phyloP scores from a whole-genome alignment of 2,888 invertebrate species.

The Andricus quercusramuli region DNA sequence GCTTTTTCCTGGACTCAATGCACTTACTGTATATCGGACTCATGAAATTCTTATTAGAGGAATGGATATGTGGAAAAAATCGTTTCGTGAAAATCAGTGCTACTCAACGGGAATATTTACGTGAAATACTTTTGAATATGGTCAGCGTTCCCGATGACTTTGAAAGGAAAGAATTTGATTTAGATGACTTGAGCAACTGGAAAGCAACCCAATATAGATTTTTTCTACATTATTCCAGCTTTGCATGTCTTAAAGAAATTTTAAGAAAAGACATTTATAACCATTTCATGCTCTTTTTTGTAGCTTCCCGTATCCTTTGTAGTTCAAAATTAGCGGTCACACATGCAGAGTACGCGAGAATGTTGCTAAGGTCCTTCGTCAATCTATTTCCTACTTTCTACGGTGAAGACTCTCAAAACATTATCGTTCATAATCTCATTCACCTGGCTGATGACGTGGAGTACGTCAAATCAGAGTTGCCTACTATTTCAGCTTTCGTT shows the following conservation, averaged over 20 bases:
- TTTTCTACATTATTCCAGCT: constrained; percentile 36
- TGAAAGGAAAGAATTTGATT: constrained; percentile 44
- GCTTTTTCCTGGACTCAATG: constrained; percentile 45
- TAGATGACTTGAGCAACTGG: constrained; percentile 41
- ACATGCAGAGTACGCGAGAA: constrained; percentile 40
- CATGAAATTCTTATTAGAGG: constrained; percentile 39
- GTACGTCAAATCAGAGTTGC: not conserved
- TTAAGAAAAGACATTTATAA: constrained; percentile 24
- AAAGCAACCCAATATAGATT: constrained; percentile 50
- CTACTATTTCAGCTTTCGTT: not conserved
- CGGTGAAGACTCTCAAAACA: constrained; percentile 41
- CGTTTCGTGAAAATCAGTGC: not conserved
- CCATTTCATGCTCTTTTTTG: constrained; percentile 42
- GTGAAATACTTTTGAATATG: not conserved
- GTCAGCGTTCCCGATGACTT: constrained; percentile 42
- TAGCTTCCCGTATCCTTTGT: constrained; percentile 44
- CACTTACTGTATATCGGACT: constrained; percentile 41
- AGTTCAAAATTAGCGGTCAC: constrained; percentile 28
- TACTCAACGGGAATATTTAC: not conserved
- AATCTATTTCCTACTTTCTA: constrained; percentile 35
- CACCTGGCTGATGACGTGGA: constrained; percentile 50
- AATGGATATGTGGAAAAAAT: constrained; percentile 16
- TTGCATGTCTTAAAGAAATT: constrained; percentile 26
- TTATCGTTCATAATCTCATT: constrained; percentile 49
- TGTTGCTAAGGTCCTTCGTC: constrained; percentile 29